Base-by-base conservation (phyloP, 2,797 vertebrate genomes). In the Crenichthys baileyi region DNA sequence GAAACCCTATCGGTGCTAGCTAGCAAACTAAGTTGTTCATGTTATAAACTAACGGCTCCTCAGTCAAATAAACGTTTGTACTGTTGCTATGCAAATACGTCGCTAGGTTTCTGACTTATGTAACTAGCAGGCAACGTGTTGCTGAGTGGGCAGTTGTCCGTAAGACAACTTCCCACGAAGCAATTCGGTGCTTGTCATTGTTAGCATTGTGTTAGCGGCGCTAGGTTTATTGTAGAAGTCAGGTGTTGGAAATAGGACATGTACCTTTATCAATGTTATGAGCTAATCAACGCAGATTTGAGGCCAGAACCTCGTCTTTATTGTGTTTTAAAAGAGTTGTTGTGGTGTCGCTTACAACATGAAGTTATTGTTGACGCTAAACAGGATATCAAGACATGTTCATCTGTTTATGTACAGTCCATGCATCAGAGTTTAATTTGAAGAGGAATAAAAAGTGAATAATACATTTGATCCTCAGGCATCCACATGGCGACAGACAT, bases 401-500 rank as follows among this genome's bases (percentile, higher is more conserved):
- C 8, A n/a, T 15, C 9, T 5, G 0, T 15, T 68, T 68, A 4
- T n/a, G 5, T 39, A 18, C 6, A 36, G 31, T 18, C 3, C 61
- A 0, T 39, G 12, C 36, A 41, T 12, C 5, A 67, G 20, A 67
- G 44, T 75, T 79, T 20, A 41, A 75, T 2, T 26, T 26, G 7
- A 77, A 71, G 12, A 7, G 50, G 18, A 70, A 48, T 39, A 12
- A 29, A 65, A 26, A 39, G 3, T 56, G 12, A 79, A 24, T n/a
- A 0, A 5, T 76, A 7, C 76, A 9, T 85, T 78, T 78, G 41
- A 70, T 15, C 31, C 36, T 75, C 82, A 93, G 89, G 80, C 73
- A 80, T 78, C 85, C 85, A n/a, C 46, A 99, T 99, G 98, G 97
- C 97, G 46, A 96, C 97, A 12, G 98, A 99, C 88, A 96, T 96